Base-by-base conservation (phyloP, 2,888 invertebrate genomes). In the Heliconius aoede region DNA sequence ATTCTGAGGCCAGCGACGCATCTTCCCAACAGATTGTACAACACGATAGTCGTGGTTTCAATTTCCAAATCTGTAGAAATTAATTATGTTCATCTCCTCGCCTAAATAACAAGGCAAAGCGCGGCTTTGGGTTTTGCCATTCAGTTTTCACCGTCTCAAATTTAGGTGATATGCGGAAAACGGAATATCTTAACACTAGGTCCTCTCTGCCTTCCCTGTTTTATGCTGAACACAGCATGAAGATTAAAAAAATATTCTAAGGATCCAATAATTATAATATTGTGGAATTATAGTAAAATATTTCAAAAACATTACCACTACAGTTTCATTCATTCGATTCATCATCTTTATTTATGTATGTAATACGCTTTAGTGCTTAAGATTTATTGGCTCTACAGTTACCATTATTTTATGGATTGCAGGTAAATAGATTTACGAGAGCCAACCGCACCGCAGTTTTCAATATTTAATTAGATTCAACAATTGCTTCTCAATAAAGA, bases 391-490 rank as follows among this genome's bases (percentile, higher is more conserved):
- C 32, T 55, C 26, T 60, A 61, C 24, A 60, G 15, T 60, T 58
- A 40, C 65, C 55, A 40, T 64, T 64, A 40, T 30, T 55, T 36
- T 58, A 72, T 65, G 65, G 76, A 76, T 72, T 58, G 40, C 32
- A 24, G 28, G 65, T 72, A 36, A 65, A 72, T 30, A 72, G 76
- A 72, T 76, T 76, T 76, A 76, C 67, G 51, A 30, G n/a, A 13
- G 13, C 68, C 68, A 69, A 13, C 30, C 1, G 51, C 21, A 51
- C 51, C 68, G 51, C 68, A n/a, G 7, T 46, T 46, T 21, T 13
- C 51, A 69, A 69, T 69, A 69, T 51, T 69, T 28, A 69, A 13
- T 51, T 15, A 26, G 30, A 28, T 69, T 69, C 68, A 51, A 64
- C 64, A 64, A 36, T 64, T 64, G 36, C 36, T 32, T 64, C 21